Evolutionary conservation across 1,140 invertebrate species (phyloP), one percentile per base, ranked within the genome.

Genomic region (Caenorhabditis briggsae): DNA sequence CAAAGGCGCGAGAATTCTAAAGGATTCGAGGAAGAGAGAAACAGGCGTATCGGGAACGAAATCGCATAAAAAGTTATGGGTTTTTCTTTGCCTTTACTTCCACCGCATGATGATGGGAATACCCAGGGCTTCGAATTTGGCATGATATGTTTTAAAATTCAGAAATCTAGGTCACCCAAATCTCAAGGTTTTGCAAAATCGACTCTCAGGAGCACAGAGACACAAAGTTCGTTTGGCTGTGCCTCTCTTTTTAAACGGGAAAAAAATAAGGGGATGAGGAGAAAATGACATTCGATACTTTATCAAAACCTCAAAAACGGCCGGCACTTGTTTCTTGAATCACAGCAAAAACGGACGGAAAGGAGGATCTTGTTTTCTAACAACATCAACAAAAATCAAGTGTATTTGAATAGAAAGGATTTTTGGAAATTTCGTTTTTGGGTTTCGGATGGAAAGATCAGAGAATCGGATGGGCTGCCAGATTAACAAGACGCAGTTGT

Each of bases 31-130:
- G 20, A 50, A 41, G n/a, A 41, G 70, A 41, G 23, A 25, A 20
- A 23, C 16, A 50, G 70, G 70, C 70, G 43, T 78, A 78, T 78
- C 70, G 70, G 46, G 70, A 78, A 78, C 70, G 70, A 78, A 78
- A 78, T 78, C 70, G 46, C 70, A 78, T 78, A 78, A 78, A 78
- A 78, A 20, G 70, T 78, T 78, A 78, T 78, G 70, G 46, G 70
- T 78, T 78, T 78, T 18, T 18, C 46, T 70, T 33, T 33, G 33
- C 23, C 20, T 50, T 53, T 50, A 43, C 11, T 25, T 11, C 6
- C 46, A 78, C 70, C 46, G 70, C 46, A 50, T 2, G 33, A 50
- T 23, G 11, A 43, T 33, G 33, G 33, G 33, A 33, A 33, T 33
- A 33, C n/a, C n/a, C n/a, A n/a, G n/a, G 33, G 33, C 33, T 33